These are phyloP conservation scores for Peribatodes rhomboidaria DNA, from an alignment of 2,888 invertebrate genomes.

Conservation along the genomic window DNA sequence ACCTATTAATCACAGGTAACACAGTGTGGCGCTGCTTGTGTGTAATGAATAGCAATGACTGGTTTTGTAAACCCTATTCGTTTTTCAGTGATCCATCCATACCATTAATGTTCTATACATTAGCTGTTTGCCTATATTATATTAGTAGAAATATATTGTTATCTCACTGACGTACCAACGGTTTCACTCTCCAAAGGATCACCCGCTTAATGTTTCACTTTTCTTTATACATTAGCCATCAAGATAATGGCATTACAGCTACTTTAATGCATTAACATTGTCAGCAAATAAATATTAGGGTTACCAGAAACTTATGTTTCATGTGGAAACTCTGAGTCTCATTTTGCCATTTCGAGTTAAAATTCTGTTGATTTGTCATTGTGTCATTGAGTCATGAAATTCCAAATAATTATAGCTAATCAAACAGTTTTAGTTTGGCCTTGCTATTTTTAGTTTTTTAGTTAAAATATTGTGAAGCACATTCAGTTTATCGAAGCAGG, in stretches of 20 bases:
- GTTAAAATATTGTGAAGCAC: too few species aligned
- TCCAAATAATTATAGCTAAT: too few species aligned
- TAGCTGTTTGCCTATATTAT: not conserved
- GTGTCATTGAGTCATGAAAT: not conserved
- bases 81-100: not conserved
- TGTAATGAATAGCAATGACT: too few species aligned
- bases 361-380: not conserved
- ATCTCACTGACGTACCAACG: too few species aligned
- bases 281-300: conserved; percentile 39
- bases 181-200: too few species aligned
- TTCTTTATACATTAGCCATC: conserved; percentile 14
- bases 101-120: conserved; percentile 7
- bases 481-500: too few species aligned
- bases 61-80: not conserved
- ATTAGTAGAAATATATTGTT: not conserved
- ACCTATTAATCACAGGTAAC: too few species aligned
- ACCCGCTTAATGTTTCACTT: too few species aligned
- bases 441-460: too few species aligned
- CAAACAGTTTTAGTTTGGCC: too few species aligned
- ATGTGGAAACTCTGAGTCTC: conserved; percentile 1
- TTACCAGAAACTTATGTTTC: not conserved
- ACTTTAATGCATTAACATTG: conserved; percentile 45
- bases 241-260: conserved; percentile 41
- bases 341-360: not conserved
- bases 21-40: too few species aligned